A percentile compares a stretch with the other conserved stretches of the same genome.
phyloP scores from a whole-genome alignment of 2,113 vertebrate genomes.

The Elaphurus davidianus region DNA sequence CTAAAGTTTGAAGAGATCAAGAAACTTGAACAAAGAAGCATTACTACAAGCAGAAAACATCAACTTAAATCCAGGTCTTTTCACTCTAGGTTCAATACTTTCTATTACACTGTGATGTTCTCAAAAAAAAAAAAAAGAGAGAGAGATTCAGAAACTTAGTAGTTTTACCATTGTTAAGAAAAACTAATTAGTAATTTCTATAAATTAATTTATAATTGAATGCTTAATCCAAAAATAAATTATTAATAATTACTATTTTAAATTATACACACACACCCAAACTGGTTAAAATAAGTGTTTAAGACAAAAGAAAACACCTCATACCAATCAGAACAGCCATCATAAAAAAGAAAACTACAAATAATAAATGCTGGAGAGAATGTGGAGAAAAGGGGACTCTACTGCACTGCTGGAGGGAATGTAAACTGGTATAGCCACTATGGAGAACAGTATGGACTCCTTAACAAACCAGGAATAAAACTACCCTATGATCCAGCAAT shows the following conservation, averaged over 20 bases:
- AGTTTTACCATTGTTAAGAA: not conserved
- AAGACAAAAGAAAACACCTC: not conserved
- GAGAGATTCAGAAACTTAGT: not conserved
- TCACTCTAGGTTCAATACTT: not conserved
- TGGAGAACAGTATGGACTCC: not conserved
- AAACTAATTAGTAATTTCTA: not conserved
- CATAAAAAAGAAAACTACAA: not conserved
- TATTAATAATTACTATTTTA: not conserved
- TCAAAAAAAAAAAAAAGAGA: not conserved
- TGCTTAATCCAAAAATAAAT: constrained; percentile 3
- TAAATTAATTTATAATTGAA: constrained; percentile 36
- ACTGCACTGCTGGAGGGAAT: not conserved
- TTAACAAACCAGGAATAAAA: not conserved
- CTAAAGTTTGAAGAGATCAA: constrained; percentile 1
- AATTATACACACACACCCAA: not conserved
- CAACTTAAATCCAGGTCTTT: not conserved
- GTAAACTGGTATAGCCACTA: not conserved
- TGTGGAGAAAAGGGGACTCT: not conserved
- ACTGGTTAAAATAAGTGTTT: not conserved
- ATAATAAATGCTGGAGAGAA: not conserved
- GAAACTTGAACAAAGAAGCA: not conserved
- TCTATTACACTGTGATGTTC: not conserved
- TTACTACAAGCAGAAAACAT: not conserved
- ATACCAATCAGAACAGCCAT: not conserved
- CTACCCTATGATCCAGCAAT: not conserved